Base-by-base conservation (phyloP, 2,113 vertebrate genomes). In the Pituophis catenifer region DNA sequence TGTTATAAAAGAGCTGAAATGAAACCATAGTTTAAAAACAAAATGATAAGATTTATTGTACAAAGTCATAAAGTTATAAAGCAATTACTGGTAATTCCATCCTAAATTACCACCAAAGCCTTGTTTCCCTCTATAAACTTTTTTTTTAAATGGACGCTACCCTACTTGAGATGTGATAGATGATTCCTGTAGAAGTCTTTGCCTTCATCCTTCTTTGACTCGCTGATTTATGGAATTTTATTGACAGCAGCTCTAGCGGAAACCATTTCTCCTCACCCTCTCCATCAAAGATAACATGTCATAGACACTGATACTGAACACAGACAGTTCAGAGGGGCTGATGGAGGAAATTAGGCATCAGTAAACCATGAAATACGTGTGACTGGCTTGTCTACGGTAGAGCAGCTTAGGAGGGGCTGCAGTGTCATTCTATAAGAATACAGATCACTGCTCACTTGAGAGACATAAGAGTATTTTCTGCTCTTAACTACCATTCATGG, bases 21-120 rank as follows among this genome's bases (percentile, higher is more conserved):
- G 29, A 90, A 62, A 81, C 55, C 33, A 52, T 90, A 44, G 48
- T n/a, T 95, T 95, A 95, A 96, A 96, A 95, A 57, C 93, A 91
- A 95, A 95, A 94, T 88, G 90, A 93, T 88, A 38, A 38, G 95
- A 95, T 95, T 97, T 97, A 96, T 96, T 95, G 88, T 89, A 94
- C 93, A 87, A 95, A 95, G 90, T 89, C 91, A 1, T 2, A 88
- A 93, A 94, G 94, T 95, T 95, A 93, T 95, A 94, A 95, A 93
- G 87, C 93, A 94, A 89, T 95, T 93, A 62, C 23, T 2, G 0
- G 1, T 26, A 95, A 91, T 92, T 94, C 94, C 93, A 38, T 95
- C 93, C 81, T 92, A 96, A 58, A 94, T 95, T 95, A 70, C 93
- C 93, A 95, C 89, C 90, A 85, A 90, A 58, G 75, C 50, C 93